A percentile compares a stretch with the other conserved stretches of the same genome.
phyloP scores from a whole-genome alignment of 2,888 invertebrate genomes.

The Molorchus minor region DNA sequence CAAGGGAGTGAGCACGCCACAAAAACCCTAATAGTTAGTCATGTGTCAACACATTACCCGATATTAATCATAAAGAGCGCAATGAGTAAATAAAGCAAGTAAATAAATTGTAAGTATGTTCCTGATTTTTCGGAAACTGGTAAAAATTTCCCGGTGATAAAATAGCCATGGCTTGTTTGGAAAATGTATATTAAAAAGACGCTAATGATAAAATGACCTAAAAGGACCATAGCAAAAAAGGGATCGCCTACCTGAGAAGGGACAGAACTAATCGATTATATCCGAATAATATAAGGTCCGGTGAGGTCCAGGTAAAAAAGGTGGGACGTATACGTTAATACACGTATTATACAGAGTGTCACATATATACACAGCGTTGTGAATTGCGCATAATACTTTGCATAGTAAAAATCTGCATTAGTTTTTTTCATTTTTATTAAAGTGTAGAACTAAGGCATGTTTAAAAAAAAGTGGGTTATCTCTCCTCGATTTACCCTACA shows the following conservation, averaged over 20 bases:
- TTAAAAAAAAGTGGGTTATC: too few relatives aligned
- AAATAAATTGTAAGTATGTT: not conserved
- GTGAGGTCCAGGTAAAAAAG: slow-evolving; percentile 1
- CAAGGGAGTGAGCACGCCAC: slow-evolving; percentile 64
- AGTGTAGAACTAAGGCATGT: too few relatives aligned
- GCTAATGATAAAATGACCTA: slow-evolving; percentile 12
- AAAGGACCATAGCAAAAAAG: slow-evolving; percentile 19
- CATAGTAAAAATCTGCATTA: not conserved
- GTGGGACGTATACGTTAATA: not conserved
- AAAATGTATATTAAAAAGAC: not conserved
- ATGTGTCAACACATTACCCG: slow-evolving; percentile 63
- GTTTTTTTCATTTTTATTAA: not conserved
- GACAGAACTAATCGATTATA: slow-evolving; percentile 31
- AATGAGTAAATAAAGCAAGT: slow-evolving; percentile 27
- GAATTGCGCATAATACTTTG: too few relatives aligned
- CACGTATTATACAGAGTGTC: not conserved
- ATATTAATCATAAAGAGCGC: slow-evolving; percentile 61
- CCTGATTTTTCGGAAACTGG: not conserved
- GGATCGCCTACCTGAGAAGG: slow-evolving; percentile 38
- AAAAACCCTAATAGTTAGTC: slow-evolving; percentile 62
- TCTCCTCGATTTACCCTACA: too few relatives aligned
- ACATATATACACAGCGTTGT: too few relatives aligned
- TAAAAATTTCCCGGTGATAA: not conserved
- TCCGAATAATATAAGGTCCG: not conserved
- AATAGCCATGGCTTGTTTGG: not conserved